Conservation (phyloP, 2,797 vertebrate genomes). For the Toxotes lorentzi region DNA sequence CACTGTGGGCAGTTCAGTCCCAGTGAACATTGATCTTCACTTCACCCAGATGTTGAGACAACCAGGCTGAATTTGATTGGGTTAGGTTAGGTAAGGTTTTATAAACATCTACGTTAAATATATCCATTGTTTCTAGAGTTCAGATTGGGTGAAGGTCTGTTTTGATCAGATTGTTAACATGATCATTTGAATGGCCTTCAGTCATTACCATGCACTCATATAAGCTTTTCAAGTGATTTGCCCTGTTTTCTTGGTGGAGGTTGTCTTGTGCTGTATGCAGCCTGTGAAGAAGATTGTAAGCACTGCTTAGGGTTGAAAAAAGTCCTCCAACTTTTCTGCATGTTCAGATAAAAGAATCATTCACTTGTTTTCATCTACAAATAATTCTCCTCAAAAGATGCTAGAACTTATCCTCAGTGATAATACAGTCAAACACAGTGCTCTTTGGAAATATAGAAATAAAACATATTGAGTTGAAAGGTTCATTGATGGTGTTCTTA, state of each 20-base stretch:
- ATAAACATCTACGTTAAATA: constrained; percentile 2
- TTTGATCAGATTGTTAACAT: background rate
- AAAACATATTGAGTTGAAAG: background rate
- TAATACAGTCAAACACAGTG: too few species aligned
- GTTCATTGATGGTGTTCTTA: background rate
- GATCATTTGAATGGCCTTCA: background rate
- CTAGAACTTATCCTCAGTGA: too few species aligned
- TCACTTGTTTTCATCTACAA: too few species aligned
- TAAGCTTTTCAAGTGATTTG: background rate
- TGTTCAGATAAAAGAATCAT: too few species aligned
- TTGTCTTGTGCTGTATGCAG: too few species aligned
- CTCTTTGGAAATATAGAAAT: too few species aligned
- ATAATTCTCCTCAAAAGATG: too few species aligned
- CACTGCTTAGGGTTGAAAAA: background rate
- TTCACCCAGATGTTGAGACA: constrained; percentile 12
- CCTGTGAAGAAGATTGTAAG: too few species aligned
- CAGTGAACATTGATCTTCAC: constrained; percentile 40
- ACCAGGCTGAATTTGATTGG: background rate
- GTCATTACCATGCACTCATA: background rate
- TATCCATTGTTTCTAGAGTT: background rate
- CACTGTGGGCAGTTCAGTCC: constrained; percentile 43
- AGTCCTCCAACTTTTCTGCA: background rate
- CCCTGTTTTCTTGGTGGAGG: too few species aligned
- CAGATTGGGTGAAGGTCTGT: background rate
- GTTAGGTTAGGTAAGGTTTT: background rate